Evolutionary conservation across 1,140 invertebrate species (phyloP), one percentile per base, ranked within the genome.

Genomic region (Drosophila parvula): DNA sequence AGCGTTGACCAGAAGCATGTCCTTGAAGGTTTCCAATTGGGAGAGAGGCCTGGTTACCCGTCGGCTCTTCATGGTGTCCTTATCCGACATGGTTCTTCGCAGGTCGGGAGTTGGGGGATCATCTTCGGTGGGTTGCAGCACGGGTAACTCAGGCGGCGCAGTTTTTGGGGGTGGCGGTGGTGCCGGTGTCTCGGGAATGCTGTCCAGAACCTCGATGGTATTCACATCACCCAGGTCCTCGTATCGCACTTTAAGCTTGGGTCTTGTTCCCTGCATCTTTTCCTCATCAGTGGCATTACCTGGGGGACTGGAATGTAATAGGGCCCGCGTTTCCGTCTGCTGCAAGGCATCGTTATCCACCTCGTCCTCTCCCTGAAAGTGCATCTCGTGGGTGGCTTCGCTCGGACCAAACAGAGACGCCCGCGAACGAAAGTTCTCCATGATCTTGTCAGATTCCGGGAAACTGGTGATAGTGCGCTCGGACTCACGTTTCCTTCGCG

Each of bases 1-100:
- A 2, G 91, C 90, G 65, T 92, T 92, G n/a, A 91, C 56, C 27
- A 92, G 48, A 27, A 92, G 62, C 91, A 92, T 92, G 47, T 92
- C 90, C 67, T 81, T 90, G 18, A 88, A 91, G 4, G 90, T 91
- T 56, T 92, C 91, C 48, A 91, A 22, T 22, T 91, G 82, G 2
- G 90, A 90, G 2, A 91, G 63, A 0, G 79, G 76, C 28, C 82
- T 77, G 1, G 84, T 81, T 0, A 67, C 40, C 7, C 81, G 71
- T 2, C 81, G 70, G 56, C 77, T 89, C 8, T 47, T 55, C 6
- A 67, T 48, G 4, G 55, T 56, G 1, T 78, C 78, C 4, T 47
- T 71, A n/a, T 89, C 77, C 5, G 85, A 85, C 32, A 61, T 58
- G 16, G 89, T 89, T 6, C 79, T 74, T n/a, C 89, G 75, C 40